A percentile compares a stretch with the other conserved stretches of the same genome.
Conservation (phyloP, 2,113 vertebrate genomes). For the Argyrosomus japonicus region DNA sequence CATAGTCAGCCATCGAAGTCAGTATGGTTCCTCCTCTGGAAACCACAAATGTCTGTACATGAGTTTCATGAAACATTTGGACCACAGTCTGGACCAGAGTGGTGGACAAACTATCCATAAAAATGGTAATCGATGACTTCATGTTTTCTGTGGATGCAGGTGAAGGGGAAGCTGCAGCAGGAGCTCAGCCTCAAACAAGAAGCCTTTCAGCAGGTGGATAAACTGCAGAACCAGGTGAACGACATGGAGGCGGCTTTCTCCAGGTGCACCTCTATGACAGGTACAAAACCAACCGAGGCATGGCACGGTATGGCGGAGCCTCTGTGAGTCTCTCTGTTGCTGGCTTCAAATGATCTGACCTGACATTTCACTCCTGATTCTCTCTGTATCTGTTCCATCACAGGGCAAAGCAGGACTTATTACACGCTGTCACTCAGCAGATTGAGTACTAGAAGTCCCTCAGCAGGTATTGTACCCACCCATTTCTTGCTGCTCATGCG, state of each 20-base stretch:
- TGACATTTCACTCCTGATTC: slow-evolving; percentile 14
- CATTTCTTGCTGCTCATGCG: slow-evolving; percentile 17
- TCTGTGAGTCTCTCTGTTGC: background rate
- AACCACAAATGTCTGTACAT: no score
- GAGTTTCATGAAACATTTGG: no score
- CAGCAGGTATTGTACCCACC: slow-evolving; percentile 56
- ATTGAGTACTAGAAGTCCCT: slow-evolving; percentile 25
- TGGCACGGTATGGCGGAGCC: background rate
- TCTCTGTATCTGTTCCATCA: background rate
- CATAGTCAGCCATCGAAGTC: no score
- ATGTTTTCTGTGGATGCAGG: slow-evolving; percentile 51
- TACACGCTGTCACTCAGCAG: slow-evolving; percentile 43
- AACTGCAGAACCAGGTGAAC: slow-evolving; percentile 79
- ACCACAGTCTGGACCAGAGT: no score
- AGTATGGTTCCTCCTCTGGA: no score
- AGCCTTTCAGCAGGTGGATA: slow-evolving; percentile 81
- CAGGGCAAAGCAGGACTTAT: slow-evolving; percentile 54
- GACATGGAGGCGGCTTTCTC: slow-evolving; percentile 54
- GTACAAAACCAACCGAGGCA: slow-evolving; percentile 38
- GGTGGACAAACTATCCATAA: no score
- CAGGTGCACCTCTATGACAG: slow-evolving; percentile 57
- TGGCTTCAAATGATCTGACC: background rate
- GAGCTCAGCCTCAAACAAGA: slow-evolving; percentile 82
- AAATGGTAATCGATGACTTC: no score
- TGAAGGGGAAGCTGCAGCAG: slow-evolving; percentile 78